Evolutionary conservation across 2,797 vertebrate genomes (phyloP).

Genomic region (Enoplosus armatus): DNA sequence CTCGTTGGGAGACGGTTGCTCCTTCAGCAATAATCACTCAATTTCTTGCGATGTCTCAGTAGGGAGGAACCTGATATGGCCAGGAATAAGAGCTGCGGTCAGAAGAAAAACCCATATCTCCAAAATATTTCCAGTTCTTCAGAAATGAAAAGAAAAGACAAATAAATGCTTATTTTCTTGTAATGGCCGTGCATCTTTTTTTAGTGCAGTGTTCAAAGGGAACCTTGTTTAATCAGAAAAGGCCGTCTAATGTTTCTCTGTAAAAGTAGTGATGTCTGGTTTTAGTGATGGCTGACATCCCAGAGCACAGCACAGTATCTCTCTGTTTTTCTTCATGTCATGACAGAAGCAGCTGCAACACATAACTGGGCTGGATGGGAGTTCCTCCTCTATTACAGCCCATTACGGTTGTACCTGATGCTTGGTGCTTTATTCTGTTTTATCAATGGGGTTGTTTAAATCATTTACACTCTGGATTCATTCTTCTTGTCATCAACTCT

Average conservation of each 20-base stretch:
- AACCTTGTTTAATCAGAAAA: background rate
- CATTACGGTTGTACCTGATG: constrained; percentile 4
- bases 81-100: background rate
- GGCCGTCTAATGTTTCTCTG: background rate
- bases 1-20: constrained; percentile 70
- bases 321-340: constrained; percentile 17
- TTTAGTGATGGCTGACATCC: constrained; percentile 9
- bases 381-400: background rate
- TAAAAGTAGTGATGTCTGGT: background rate
- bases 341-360: constrained; percentile 31
- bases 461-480: background rate
- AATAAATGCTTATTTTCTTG: background rate
- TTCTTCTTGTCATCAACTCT: background rate
- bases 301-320: background rate
- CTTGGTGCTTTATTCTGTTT: background rate
- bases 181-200: background rate
- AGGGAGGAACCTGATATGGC: constrained; percentile 7
- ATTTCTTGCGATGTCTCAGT: constrained; percentile 25
- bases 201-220: background rate
- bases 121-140: background rate
- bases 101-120: background rate
- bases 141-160: constrained; percentile 12
- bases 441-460: background rate
- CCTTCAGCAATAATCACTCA: constrained; percentile 55
- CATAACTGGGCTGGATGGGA: background rate